Evolutionary conservation across 2,888 invertebrate species (phyloP), one percentile per base, ranked within the genome.

Genomic region (Lochmaea capreae): DNA sequence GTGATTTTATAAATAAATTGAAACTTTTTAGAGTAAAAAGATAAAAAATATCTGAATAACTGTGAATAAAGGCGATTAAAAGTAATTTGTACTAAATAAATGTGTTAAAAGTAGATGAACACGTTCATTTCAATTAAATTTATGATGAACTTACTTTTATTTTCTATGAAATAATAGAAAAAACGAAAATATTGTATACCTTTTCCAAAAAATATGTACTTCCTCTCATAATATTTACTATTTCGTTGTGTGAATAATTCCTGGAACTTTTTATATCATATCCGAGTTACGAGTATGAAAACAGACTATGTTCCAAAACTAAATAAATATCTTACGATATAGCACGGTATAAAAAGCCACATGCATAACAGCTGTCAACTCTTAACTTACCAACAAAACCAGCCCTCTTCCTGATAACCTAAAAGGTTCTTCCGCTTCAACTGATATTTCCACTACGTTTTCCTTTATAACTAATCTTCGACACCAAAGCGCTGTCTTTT

Each of bases 351-450:
- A 82, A 76, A 76, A 79, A 82, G 83, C 84, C 85, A 85, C 84
- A 85, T 85, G 85, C 81, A 83, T 82, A 83, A 83, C 85, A 85
- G 85, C 85, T 85, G 85, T 85, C 85, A 85, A 83, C 84, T 84
- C 82, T 82, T 81, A 81, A 80, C 79, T 76, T 79, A 78, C 79
- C 80, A 81, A 78, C 79, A 79, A 80, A 81, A 80, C 78, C 83
- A 83, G 83, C 83, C 83, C 83, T 83, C 83, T 84, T 84, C 83
- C 84, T 83, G 84, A 84, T 83, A 84, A 83, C 79, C 82, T 83
- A 81, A 83, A 83, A 82, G 80, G 79, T 80, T 82, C 84, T 84
- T 84, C 84, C 84, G 84, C 80, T 81, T 78, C 72, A 74, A 77
- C 73, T 73, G 79, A 80, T 80, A 79, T 79, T 81, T 80, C 79